Percentiles rank a stretch among this genome's conserved stretches.
phyloP scores from a whole-genome alignment of 2,797 vertebrate species.

The Pogoniulus pusillus region DNA sequence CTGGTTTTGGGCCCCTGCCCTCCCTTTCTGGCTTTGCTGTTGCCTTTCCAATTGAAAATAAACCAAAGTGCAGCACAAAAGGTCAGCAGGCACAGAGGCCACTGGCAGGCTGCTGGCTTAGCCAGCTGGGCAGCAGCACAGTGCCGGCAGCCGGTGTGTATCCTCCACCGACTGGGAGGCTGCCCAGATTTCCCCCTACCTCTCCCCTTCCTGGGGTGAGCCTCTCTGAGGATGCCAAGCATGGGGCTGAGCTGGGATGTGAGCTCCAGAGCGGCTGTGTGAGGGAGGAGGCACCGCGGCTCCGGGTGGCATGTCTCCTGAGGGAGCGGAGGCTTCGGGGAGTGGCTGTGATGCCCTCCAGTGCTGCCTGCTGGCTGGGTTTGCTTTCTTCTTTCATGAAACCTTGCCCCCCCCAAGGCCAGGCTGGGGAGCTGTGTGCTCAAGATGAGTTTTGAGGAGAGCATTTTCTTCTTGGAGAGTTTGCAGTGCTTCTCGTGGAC shows the following conservation, averaged over 20 bases:
- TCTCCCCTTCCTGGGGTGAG: accelerated
- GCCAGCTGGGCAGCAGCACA: not conserved
- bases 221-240: not conserved
- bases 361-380: not conserved
- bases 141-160: not conserved
- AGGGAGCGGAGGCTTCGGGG: not conserved
- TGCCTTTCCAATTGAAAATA: slow-evolving; percentile 11
- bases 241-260: not conserved
- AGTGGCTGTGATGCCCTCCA: not conserved
- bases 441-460: not conserved
- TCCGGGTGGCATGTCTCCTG: accelerated
- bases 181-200: not conserved
- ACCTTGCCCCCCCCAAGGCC: not conserved
- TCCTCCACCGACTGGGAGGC: accelerated
- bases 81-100: not conserved
- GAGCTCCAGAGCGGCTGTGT: not conserved
- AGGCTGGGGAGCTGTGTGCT: not conserved
- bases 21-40: slow-evolving; percentile 19
- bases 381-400: slow-evolving; percentile 16
- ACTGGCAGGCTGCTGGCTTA: not conserved
- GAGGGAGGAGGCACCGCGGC: not conserved
- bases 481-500: not conserved
- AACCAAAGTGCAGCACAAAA: slow-evolving; percentile 28
- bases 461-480: not conserved
- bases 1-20: not conserved